Evolutionary conservation across 2,113 vertebrate species (phyloP).

Genomic region (Callochromis pleurospilus): DNA sequence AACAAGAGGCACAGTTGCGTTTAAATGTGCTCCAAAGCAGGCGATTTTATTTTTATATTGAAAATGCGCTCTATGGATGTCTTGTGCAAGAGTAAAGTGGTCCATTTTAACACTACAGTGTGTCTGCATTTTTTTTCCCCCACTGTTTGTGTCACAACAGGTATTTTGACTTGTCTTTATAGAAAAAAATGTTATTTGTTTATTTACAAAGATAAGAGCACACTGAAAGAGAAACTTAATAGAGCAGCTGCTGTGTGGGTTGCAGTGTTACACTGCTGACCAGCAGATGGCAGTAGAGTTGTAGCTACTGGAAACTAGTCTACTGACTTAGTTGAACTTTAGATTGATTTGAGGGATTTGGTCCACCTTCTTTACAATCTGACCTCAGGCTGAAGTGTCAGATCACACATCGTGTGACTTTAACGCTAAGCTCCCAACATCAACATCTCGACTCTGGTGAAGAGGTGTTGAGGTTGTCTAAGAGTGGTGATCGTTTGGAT

Average conservation of each 20-base stretch:
- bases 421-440: neutral
- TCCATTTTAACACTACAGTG: conserved; percentile 59
- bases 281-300: conserved; percentile 13
- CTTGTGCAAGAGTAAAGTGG: conserved; percentile 67
- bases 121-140: neutral
- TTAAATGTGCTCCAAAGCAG: conserved; percentile 48
- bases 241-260: neutral
- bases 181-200: neutral
- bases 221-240: neutral
- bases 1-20: conserved; percentile 25
- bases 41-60: conserved; percentile 73
- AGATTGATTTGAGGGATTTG: neutral
- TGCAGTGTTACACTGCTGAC: neutral
- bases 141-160: neutral
- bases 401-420: neutral
- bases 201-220: neutral
- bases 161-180: neutral
- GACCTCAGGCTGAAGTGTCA: neutral
- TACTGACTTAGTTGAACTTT: neutral
- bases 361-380: neutral
- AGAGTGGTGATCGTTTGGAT: neutral
- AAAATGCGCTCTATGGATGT: conserved; percentile 61
- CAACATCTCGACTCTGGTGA: neutral
- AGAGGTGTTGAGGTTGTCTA: neutral
- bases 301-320: neutral